A percentile compares a stretch with the other conserved stretches of the same genome.
phyloP scores from a whole-genome alignment of 2,797 vertebrate genomes.

The Fistularia tabacaria region DNA sequence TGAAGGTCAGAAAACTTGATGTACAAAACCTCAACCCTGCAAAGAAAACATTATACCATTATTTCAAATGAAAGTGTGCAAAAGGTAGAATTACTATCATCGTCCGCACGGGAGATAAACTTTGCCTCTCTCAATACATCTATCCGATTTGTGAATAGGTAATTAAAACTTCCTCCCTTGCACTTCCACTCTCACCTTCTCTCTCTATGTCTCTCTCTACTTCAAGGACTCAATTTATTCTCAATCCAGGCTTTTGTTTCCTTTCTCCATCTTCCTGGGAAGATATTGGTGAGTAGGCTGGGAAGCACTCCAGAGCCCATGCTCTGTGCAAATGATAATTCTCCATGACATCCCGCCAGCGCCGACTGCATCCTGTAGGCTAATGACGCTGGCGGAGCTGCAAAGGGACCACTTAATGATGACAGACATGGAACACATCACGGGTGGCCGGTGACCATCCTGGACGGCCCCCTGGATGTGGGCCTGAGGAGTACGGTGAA shows the following conservation, averaged over 20 bases:
- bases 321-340: slow-evolving; percentile 61
- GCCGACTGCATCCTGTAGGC: slow-evolving; percentile 60
- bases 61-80: slow-evolving; percentile 8
- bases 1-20: too few relatives aligned
- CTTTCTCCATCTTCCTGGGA: slow-evolving; percentile 12
- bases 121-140: slow-evolving; percentile 9
- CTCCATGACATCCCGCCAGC: slow-evolving; percentile 51
- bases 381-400: slow-evolving; percentile 56
- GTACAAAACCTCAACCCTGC: slow-evolving; percentile 30
- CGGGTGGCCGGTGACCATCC: slow-evolving; percentile 27
- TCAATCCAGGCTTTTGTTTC: slow-evolving; percentile 38
- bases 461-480: too few relatives aligned
- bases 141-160: slow-evolving; percentile 42
- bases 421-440: slow-evolving; percentile 42
- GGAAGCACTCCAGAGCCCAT: slow-evolving; percentile 47
- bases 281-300: slow-evolving; percentile 33
- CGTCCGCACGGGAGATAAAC: slow-evolving; percentile 21
- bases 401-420: slow-evolving; percentile 54
- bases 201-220: slow-evolving; percentile 8
- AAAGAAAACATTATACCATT: slow-evolving; percentile 22
- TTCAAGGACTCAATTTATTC: slow-evolving; percentile 55
- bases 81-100: background rate
- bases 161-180: slow-evolving; percentile 34
- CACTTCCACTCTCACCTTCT: background rate
- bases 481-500: background rate